Conservation (phyloP, 1,140 invertebrate genomes). For the Diachasmimorpha longicaudata region DNA sequence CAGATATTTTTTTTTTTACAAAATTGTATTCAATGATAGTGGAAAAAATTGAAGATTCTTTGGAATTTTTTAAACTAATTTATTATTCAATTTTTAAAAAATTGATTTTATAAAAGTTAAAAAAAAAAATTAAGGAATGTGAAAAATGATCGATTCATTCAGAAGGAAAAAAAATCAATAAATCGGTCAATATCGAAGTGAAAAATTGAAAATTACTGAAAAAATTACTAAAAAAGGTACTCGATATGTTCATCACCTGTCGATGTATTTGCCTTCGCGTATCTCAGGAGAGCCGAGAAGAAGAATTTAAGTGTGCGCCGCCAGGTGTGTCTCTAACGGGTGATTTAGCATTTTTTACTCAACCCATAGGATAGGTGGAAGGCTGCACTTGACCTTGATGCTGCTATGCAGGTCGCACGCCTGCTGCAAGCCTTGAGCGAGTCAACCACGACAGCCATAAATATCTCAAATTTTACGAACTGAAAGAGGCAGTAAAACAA, state of each 20-base stretch:
- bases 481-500: background rate
- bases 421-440: background rate
- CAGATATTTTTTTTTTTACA: too few relatives aligned
- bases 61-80: too few relatives aligned
- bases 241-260: background rate
- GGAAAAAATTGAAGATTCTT: too few relatives aligned
- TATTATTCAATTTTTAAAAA: too few relatives aligned
- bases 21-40: too few relatives aligned
- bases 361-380: background rate
- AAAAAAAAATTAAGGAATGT: too few relatives aligned
- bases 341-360: slow-evolving; percentile 9
- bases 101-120: too few relatives aligned
- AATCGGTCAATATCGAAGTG: too few relatives aligned
- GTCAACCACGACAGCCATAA: slow-evolving; percentile 1
- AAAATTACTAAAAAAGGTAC: too few relatives aligned
- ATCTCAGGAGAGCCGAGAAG: background rate
- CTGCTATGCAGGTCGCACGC: slow-evolving; percentile 2
- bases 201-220: too few relatives aligned
- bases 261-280: background rate
- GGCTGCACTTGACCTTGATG: slow-evolving; percentile 4
- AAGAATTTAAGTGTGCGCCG: background rate
- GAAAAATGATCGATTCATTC: too few relatives aligned
- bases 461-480: background rate
- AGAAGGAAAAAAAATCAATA: too few relatives aligned
- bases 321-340: background rate